phyloP scores from a whole-genome alignment of 2,797 vertebrate species.

The Florisuga fusca region DNA sequence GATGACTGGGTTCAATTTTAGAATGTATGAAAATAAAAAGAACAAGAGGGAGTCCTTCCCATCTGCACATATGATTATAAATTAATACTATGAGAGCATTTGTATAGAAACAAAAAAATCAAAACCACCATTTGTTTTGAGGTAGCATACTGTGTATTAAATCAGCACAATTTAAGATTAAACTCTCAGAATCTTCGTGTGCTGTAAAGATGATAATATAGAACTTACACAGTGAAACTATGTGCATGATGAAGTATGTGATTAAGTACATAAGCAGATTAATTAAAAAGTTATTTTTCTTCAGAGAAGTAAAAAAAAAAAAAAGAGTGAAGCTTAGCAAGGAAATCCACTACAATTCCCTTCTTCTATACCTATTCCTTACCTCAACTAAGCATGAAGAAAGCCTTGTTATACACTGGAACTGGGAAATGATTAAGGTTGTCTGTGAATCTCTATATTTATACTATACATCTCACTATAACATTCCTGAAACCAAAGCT shows the following conservation, averaged over 20 bases:
- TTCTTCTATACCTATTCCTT: not conserved
- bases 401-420: not conserved
- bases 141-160: not conserved
- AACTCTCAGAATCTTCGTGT: not conserved
- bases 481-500: not conserved
- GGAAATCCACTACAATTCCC: not conserved
- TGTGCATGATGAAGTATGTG: not conserved
- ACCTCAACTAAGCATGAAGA: not conserved
- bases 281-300: not conserved
- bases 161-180: not conserved
- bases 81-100: not conserved
- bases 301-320: not conserved
- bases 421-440: not conserved
- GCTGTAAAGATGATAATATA: not conserved
- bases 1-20: not conserved
- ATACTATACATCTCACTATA: not conserved
- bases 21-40: not conserved
- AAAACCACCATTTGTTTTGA: not conserved
- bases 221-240: not conserved
- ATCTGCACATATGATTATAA: not conserved
- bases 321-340: not conserved
- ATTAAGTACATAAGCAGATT: not conserved
- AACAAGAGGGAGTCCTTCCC: not conserved
- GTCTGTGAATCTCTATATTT: not conserved
- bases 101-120: not conserved